Conservation (phyloP, 2,797 vertebrate genomes). For the Falco rusticolus region DNA sequence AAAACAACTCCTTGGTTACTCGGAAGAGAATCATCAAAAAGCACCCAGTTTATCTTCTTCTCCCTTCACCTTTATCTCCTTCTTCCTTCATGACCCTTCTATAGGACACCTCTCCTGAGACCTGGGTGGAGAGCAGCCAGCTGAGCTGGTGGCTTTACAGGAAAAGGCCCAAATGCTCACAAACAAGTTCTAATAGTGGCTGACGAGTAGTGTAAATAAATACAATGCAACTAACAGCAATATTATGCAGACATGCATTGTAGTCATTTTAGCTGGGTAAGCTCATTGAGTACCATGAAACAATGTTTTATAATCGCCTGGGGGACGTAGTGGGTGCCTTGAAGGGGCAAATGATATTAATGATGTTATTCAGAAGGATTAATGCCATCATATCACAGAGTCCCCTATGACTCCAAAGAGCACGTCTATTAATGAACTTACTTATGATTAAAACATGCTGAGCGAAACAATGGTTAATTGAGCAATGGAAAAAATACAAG, state of each 20-base stretch:
- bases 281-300: constrained; percentile 10
- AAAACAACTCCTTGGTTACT: not conserved
- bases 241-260: constrained; percentile 1
- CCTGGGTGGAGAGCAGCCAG: not conserved
- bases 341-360: constrained; percentile 49
- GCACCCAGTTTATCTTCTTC: not conserved
- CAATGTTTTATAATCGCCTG: constrained; percentile 42
- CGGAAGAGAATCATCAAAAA: not conserved
- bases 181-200: not conserved
- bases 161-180: not conserved
- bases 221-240: not conserved
- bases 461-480: constrained; percentile 65
- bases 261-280: constrained; percentile 40
- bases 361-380: constrained; percentile 56
- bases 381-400: constrained; percentile 16
- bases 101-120: not conserved
- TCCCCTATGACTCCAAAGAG: constrained; percentile 22
- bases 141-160: not conserved
- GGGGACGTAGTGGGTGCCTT: constrained; percentile 6
- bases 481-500: constrained; percentile 54
- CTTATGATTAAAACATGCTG: constrained; percentile 57
- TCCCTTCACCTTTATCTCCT: not conserved
- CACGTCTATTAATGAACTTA: constrained; percentile 56
- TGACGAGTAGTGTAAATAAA: constrained; percentile 3
- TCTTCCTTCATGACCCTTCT: not conserved